Evolutionary conservation across 2,797 vertebrate species (phyloP).

Genomic region (Gambelia wislizenii): DNA sequence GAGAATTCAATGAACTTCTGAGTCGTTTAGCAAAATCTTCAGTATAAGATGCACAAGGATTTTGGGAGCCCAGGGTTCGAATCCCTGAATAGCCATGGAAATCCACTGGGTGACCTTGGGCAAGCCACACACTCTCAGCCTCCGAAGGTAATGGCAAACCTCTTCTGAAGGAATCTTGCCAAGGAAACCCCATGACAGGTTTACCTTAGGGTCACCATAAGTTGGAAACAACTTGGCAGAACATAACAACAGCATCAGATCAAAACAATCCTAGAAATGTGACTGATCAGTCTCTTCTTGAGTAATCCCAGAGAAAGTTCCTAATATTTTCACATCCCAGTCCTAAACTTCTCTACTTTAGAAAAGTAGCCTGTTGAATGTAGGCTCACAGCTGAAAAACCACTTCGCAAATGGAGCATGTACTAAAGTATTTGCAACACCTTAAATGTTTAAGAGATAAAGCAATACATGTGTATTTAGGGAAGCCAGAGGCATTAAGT

Average conservation of each 20-base stretch:
- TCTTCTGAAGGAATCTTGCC: too few species aligned
- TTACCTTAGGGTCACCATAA: too few species aligned
- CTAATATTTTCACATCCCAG: background rate
- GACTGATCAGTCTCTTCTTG: background rate
- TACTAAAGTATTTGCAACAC: background rate
- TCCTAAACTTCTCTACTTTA: background rate
- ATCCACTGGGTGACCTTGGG: too few species aligned
- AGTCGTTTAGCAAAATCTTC: background rate
- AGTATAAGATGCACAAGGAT: too few species aligned
- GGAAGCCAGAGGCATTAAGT: background rate
- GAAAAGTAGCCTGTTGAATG: background rate
- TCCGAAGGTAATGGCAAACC: too few species aligned
- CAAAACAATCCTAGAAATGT: background rate
- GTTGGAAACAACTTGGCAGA: too few species aligned
- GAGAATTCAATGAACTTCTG: background rate
- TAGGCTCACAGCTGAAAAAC: background rate
- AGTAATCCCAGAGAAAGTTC: background rate
- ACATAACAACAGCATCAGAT: background rate
- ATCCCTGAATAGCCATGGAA: too few species aligned
- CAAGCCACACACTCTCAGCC: too few species aligned
- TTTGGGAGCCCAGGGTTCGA: too few species aligned
- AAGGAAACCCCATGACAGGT: too few species aligned
- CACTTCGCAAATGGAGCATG: background rate
- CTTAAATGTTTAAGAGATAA: background rate
- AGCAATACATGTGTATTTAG: background rate